Evolutionary conservation across 2,113 vertebrate species (phyloP).

Genomic region (Campylorhamphus procurvoides): DNA sequence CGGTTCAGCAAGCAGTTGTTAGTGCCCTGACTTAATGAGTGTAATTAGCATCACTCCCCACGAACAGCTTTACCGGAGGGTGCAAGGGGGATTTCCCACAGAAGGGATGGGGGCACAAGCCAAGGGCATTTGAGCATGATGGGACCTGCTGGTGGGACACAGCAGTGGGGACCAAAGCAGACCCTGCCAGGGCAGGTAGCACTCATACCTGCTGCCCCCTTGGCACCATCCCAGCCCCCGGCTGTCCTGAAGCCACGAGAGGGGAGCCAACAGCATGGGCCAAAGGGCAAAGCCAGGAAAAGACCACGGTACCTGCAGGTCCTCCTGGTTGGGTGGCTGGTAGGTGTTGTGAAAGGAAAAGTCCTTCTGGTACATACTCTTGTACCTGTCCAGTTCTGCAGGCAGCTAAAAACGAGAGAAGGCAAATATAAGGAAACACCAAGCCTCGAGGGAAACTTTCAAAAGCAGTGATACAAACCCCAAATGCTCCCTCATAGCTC

Average conservation of each 20-base stretch:
- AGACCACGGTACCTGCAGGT: not conserved
- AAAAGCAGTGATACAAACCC: not conserved
- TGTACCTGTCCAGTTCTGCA: constrained; percentile 34
- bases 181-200: rapidly evolving
- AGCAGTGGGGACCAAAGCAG: not conserved
- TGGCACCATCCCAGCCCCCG: rapidly evolving
- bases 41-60: constrained; percentile 1
- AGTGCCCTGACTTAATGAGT: constrained; percentile 25
- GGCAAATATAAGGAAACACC: not conserved
- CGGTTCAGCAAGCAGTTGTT: not conserved
- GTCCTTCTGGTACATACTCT: constrained; percentile 29
- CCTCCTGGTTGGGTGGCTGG: not conserved
- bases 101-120: not conserved
- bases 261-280: not conserved
- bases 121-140: not conserved
- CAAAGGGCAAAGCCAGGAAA: not conserved
- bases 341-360: not conserved
- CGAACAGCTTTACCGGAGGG: not conserved
- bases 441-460: not conserved
- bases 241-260: not conserved
- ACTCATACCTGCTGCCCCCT: rapidly evolving
- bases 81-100: not conserved
- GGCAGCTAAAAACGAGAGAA: constrained; percentile 6
- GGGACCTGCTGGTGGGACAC: not conserved
- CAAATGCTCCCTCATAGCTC: not conserved